A percentile compares a stretch with the other conserved stretches of the same genome.
These are phyloP conservation scores for Tichodroma muraria DNA, from an alignment of 2,113 vertebrate species.

Conservation along the genomic window DNA sequence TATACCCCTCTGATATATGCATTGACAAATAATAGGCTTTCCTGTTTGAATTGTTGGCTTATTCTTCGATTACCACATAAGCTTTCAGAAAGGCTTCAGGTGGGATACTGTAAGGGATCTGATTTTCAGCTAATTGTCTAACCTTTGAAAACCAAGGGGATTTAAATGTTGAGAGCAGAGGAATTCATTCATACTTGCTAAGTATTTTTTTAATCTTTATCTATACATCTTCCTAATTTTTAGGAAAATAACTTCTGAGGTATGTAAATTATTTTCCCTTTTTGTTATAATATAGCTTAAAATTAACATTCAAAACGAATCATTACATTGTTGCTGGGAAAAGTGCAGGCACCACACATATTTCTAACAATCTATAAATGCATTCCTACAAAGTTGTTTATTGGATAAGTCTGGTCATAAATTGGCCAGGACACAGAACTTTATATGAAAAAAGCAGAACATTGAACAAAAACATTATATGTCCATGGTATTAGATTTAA, in stretches of 20 bases:
- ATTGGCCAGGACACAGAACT: slow-evolving; percentile 47
- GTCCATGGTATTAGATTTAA: slow-evolving; percentile 41
- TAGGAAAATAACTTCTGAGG: background rate
- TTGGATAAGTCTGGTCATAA: slow-evolving; percentile 49
- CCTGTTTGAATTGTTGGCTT: background rate
- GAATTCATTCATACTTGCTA: background rate
- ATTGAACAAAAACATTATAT: slow-evolving; percentile 17
- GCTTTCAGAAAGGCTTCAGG: background rate
- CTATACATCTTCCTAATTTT: background rate
- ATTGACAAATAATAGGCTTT: background rate
- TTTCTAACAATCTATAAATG: slow-evolving; percentile 59
- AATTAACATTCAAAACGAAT: slow-evolving; percentile 10
- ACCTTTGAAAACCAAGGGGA: background rate
- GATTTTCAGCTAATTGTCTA: background rate
- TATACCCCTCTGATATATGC: background rate
- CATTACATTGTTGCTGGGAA: background rate
- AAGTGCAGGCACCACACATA: slow-evolving; percentile 45
- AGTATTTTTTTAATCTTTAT: background rate
- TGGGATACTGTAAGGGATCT: background rate
- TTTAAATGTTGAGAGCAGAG: background rate
- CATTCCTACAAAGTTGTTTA: slow-evolving; percentile 60
- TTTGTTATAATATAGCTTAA: background rate
- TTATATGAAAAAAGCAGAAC: slow-evolving; percentile 51
- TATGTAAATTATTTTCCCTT: background rate
- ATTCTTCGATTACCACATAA: background rate